These are phyloP conservation scores for Meghimatium bilineatum DNA, from an alignment of 2,888 invertebrate species.

Conservation along the genomic window DNA sequence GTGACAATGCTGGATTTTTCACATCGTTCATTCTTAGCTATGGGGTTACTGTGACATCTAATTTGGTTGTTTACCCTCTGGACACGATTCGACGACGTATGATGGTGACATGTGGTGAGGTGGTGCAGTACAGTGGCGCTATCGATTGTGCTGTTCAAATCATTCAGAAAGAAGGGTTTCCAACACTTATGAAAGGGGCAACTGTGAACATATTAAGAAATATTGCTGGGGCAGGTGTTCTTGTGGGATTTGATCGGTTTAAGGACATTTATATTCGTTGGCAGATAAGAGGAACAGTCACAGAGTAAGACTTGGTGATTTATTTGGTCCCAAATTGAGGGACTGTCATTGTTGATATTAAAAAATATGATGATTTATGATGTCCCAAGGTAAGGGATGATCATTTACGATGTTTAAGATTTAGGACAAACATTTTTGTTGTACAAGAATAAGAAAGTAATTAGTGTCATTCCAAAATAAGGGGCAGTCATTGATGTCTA, in stretches of 20 bases:
- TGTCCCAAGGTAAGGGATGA: too few relatives aligned
- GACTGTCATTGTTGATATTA: too few relatives aligned
- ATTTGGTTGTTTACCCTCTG: slow-evolving; percentile 96
- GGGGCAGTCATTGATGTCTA: too few relatives aligned
- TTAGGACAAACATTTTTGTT: too few relatives aligned
- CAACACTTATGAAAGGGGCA: slow-evolving; percentile 93
- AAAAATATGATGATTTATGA: too few relatives aligned
- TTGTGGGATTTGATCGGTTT: slow-evolving; percentile 75
- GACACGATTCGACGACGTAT: slow-evolving; percentile 94
- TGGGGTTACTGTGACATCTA: slow-evolving; percentile 88
- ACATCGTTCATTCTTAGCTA: slow-evolving; percentile 73
- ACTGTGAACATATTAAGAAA: slow-evolving; percentile 76
- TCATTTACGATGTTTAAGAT: too few relatives aligned
- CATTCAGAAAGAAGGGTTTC: slow-evolving; percentile 86
- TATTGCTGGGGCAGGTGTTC: slow-evolving; percentile 76
- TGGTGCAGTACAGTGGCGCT: slow-evolving; percentile 84
- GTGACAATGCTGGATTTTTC: slow-evolving; percentile 67
- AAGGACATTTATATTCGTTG: slow-evolving; percentile 68
- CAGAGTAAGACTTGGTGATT: not conserved
- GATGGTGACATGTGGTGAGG: slow-evolving; percentile 88
- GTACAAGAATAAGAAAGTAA: too few relatives aligned
- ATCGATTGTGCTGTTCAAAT: slow-evolving; percentile 94
- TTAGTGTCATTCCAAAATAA: too few relatives aligned
- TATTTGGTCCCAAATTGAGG: not conserved
- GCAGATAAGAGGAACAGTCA: slow-evolving; percentile 24